Base-by-base conservation (phyloP, 2,113 vertebrate species). In the Myotis yumanensis region DNA sequence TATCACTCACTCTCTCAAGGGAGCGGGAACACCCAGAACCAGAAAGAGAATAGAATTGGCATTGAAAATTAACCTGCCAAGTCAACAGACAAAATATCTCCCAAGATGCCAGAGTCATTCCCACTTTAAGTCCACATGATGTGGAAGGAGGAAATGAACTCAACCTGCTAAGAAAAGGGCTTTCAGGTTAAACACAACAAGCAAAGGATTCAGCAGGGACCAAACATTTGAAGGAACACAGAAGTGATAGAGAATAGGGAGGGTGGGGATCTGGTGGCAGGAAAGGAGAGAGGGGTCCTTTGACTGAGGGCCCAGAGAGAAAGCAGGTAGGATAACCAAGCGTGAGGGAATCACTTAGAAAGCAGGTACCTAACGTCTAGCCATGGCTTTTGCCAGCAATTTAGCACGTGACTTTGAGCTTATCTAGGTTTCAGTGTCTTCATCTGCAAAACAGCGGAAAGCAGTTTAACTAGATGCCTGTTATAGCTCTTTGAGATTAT, bases 141-240 rank as follows among this genome's bases (percentile, higher is more conserved):
- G 16, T 37, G n/a, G 25, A 77, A 71, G 57, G 51, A 77, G 68
- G 76, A n/a, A 89, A 95, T 62, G 66, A 22, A 83, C 37, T 89
- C 66, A 89, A 69, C 30, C 66, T 86, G 59, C 77, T 73, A 86
- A 94, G 86, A 79, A 96, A 97, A 89, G 37, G 37, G 59, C 30
- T 96, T 91, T 83, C 6, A 20, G n/a, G 79, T 86, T 94, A 96
- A 93, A 94, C 69, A 91, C 20, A 94, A 54, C 4, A 80, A 20
- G 62, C 57, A 94, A 95, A 94, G 37, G 4, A 23, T 54, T 93
- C 90, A 79, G 66, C 7, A 7, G 91, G n/a, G 35, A 89, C 18
- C n/a, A 4, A 12, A 77, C 59, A 89, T 51, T 46, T 84, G 46
- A 91, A 93, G 73, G 28, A 54, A 91, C 75, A 71, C 0, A 89